Base-by-base conservation (phyloP, 2,888 invertebrate genomes). In the Diogma glabrata region DNA sequence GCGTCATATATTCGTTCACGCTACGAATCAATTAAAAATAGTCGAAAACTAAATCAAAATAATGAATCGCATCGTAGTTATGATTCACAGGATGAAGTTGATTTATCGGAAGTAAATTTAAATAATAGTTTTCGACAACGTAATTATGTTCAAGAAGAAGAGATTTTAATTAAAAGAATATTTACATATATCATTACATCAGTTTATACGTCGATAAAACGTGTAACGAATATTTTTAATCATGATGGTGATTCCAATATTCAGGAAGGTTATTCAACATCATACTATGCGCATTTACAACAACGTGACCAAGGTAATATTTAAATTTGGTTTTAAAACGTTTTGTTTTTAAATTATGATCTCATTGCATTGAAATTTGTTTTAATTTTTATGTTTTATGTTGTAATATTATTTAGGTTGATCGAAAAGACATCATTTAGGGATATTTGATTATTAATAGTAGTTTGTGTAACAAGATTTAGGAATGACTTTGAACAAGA, bases 21-120 rank as follows among this genome's bases (percentile, higher is more conserved):
- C 7, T 70, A 69, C 57, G 49, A 64, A 7, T 52, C 61, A 4
- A 56, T 57, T 30, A 52, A 30, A 30, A 47, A 16, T 33, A 38
- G 20, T 22, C 23, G 26, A 20, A 33, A 30, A 20, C 48, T 33
- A n/a, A 23, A 19, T 14, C 22, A 17, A 22, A 30, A 8, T n/a
- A 24, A 24, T 9, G 20, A 49, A 38, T 26, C 7, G 19, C 30
- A 58, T n/a, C 57, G 64, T 16, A 58, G 60, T 23, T 69, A 67
- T 49, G 69, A 69, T 53, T 70, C 69, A 2, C 63, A 61, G n/a
- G 69, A 70, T 57, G 69, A 69, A 57, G 55, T 63, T 12, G 70
- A 70, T 56, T 53, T 40, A 57, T 61, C 36, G 8, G 14, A 36
- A 14, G n/a, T 14, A 16, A 14, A 12, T 7, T 16, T n/a, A n/a